Evolutionary conservation across 2,888 invertebrate species (phyloP), one percentile per base, ranked within the genome.

Genomic region (Drosophila anomalata): DNA sequence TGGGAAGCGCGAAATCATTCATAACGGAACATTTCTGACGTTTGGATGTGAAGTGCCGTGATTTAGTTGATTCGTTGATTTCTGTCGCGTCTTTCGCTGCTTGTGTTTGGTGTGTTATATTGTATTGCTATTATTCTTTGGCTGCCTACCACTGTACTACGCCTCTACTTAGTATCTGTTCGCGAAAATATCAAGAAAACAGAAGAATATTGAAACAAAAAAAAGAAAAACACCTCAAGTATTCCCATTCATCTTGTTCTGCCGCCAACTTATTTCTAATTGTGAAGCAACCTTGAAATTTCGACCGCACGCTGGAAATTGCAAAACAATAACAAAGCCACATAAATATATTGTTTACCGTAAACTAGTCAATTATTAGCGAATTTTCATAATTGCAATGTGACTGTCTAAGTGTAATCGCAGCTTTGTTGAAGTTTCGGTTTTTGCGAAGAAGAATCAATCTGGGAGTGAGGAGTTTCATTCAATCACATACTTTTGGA

Each of bases 1-100:
- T 81, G 77, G 76, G 73, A 76, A 76, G 72, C 75, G 73, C 56
- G 66, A 78, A 82, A 78, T 72, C 89, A 89, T 83, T 89, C 76
- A 73, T 78, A 85, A 79, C 86, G 81, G 76, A 75, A 76, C 77
- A 73, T 79, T 87, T 76, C 82, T 77, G 75, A 53, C 79, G 86
- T 67, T 61, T 68, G 70, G 78, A 79, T 76, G 78, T 78, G 67
- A 72, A 61, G 54, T 63, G 52, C 60, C 81, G 70, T 68, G 68
- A 53, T 67, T 53, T 72, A 61, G 51, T 68, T 36, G 36, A n/a
- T 33, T 12, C 69, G 65, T 61, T 58, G 36, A 73, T 62, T 70
- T 70, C 22, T 73, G 69, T 75, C 76, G 81, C 89, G 85, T 78
- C 70, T 84, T 80, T 77, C 72, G 82, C 79, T 81, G 69, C 73